phyloP scores from a whole-genome alignment of 2,888 invertebrate species.

The Uloborus plumipes region DNA sequence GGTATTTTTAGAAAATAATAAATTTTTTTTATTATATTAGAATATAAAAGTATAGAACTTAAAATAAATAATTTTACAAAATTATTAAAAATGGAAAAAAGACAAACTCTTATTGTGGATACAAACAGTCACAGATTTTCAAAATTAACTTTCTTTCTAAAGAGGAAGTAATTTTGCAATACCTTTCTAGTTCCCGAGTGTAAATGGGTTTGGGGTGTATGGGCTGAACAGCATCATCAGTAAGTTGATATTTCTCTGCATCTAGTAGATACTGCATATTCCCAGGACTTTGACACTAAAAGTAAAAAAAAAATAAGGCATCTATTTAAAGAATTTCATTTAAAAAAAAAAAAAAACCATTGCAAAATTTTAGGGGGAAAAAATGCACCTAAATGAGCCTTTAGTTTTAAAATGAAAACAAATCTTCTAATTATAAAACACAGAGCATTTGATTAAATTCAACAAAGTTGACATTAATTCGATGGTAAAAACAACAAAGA shows the following conservation, averaged over 20 bases:
- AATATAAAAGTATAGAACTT: neutral
- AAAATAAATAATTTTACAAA: neutral
- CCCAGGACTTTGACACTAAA: conserved; percentile 66
- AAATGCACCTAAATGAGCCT: no score
- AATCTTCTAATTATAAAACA: no score
- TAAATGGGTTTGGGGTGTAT: conserved; percentile 80
- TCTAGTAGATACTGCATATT: conserved; percentile 68
- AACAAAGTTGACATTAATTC: no score
- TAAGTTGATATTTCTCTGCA: conserved; percentile 81
- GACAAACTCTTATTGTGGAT: neutral
- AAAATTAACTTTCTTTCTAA: neutral
- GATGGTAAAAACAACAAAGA: no score
- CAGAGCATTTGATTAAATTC: no score
- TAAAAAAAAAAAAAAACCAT: no score
- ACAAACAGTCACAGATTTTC: conserved; percentile 24
- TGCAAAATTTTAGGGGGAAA: no score
- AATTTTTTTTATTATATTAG: neutral
- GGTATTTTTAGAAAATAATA: neutral
- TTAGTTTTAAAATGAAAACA: no score
- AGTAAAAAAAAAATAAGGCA: conserved; percentile 8
- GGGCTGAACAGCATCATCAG: conserved; percentile 88
- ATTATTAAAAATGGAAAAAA: no score
- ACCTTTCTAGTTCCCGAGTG: conserved; percentile 78
- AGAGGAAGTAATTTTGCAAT: neutral
- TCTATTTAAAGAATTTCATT: no score